phyloP scores from a whole-genome alignment of 2,888 invertebrate genomes.

The Morinoia aosen region DNA sequence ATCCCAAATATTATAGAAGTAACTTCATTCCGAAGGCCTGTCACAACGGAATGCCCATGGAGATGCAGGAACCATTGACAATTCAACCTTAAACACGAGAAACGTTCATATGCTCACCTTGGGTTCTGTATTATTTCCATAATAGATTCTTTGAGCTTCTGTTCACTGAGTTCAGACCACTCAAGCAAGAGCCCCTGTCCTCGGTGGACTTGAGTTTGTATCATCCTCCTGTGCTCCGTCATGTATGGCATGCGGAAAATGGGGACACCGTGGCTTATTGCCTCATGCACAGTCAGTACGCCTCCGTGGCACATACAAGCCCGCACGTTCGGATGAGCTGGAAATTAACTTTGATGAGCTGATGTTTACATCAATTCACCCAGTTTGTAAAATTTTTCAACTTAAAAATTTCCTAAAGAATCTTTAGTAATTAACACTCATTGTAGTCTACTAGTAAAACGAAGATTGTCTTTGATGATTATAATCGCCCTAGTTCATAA shows the following conservation, averaged over 20 bases:
- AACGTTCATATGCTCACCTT: conserved; percentile 18
- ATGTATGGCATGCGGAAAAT: conserved; percentile 59
- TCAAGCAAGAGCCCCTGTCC: conserved; percentile 57
- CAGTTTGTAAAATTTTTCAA: background rate
- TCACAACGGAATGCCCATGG: too few species aligned
- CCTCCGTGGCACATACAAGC: conserved; percentile 67
- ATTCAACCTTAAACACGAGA: too few species aligned
- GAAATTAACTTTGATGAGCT: background rate
- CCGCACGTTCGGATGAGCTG: background rate
- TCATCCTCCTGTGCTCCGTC: conserved; percentile 57
- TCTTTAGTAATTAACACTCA: background rate
- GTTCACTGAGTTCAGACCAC: conserved; percentile 58
- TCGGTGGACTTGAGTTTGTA: conserved; percentile 43
- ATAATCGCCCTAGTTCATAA: background rate
- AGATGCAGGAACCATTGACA: too few species aligned
- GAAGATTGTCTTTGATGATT: background rate
- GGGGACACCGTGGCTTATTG: conserved; percentile 66
- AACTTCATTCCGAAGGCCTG: too few species aligned
- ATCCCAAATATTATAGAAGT: too few species aligned
- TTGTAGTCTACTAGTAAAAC: background rate
- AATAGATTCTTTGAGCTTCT: conserved; percentile 44
- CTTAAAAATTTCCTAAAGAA: background rate
- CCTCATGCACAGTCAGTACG: conserved; percentile 67
- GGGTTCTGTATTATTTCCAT: conserved; percentile 32
- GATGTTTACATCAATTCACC: background rate